phyloP scores from a whole-genome alignment of 2,113 vertebrate genomes.

The Leucosticte australis region DNA sequence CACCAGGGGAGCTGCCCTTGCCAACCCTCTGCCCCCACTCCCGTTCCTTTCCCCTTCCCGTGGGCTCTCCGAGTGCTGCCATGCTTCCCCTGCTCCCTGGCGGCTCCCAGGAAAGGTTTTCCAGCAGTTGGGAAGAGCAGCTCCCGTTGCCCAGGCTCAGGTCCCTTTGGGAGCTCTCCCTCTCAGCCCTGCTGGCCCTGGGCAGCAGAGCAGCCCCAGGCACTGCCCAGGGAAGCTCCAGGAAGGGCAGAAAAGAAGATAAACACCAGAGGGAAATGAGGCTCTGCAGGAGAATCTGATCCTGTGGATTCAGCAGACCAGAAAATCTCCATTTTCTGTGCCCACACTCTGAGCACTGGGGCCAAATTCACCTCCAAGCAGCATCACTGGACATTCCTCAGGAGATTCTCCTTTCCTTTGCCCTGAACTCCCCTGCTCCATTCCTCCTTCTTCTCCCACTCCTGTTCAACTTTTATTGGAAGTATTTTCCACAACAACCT shows the following conservation, averaged over 20 bases:
- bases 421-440: background rate
- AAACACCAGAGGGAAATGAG: background rate
- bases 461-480: background rate
- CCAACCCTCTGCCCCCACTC: background rate
- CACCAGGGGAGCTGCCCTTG: background rate
- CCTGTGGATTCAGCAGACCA: background rate
- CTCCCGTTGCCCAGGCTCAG: background rate
- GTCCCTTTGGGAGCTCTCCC: background rate
- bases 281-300: background rate
- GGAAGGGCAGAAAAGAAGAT: background rate
- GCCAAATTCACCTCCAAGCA: background rate
- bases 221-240: background rate
- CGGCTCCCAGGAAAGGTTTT: background rate
- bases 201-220: background rate
- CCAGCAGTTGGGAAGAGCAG: background rate
- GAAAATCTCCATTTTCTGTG: background rate
- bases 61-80: background rate
- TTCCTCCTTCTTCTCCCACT: background rate
- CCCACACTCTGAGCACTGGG: background rate
- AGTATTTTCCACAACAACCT: background rate
- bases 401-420: background rate
- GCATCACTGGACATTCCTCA: background rate
- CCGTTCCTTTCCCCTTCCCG: background rate
- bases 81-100: fast-evolving
- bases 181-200: background rate